Evolutionary conservation across 2,888 invertebrate genomes (phyloP).

Genomic region (Drosophila kanekoi): DNA sequence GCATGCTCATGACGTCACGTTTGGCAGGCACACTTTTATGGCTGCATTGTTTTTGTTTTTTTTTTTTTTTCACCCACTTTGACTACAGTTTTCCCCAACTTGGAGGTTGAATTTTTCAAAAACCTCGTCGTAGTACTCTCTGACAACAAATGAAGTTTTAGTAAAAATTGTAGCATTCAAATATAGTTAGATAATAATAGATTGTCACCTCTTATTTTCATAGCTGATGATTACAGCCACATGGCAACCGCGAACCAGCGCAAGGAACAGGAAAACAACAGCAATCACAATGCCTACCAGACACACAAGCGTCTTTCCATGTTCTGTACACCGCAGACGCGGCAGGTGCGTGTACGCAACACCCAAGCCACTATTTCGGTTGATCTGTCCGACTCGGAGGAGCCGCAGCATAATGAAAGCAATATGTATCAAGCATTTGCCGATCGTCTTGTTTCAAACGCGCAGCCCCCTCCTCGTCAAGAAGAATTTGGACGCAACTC

Average conservation of each 20-base stretch:
- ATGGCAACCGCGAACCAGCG: constrained; percentile 43
- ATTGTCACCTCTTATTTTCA: not conserved
- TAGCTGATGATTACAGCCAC: constrained; percentile 40
- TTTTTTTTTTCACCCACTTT: too few relatives aligned
- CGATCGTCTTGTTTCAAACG: constrained; percentile 30
- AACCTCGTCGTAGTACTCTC: too few relatives aligned
- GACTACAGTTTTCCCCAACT: too few relatives aligned
- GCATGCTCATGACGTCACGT: too few relatives aligned
- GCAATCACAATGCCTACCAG: constrained; percentile 27
- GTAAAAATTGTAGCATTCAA: too few relatives aligned
- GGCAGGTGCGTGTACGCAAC: constrained; percentile 53
- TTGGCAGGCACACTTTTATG: too few relatives aligned
- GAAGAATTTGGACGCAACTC: constrained; percentile 1
- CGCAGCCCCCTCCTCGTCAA: not conserved
- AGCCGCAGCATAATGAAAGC: constrained; percentile 45
- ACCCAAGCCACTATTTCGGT: constrained; percentile 53
- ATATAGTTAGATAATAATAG: too few relatives aligned
- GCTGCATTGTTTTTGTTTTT: too few relatives aligned
- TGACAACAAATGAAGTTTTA: too few relatives aligned
- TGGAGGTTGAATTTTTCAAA: too few relatives aligned
- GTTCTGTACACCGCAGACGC: constrained; percentile 70
- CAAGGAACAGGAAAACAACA: constrained; percentile 32
- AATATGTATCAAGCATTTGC: constrained; percentile 45
- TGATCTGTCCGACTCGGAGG: constrained; percentile 84
- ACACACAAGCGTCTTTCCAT: constrained; percentile 70